A percentile compares a stretch with the other conserved stretches of the same genome.
These are phyloP conservation scores for Megathymus violae DNA, from an alignment of 1,140 invertebrate species.

Conservation along the genomic window DNA sequence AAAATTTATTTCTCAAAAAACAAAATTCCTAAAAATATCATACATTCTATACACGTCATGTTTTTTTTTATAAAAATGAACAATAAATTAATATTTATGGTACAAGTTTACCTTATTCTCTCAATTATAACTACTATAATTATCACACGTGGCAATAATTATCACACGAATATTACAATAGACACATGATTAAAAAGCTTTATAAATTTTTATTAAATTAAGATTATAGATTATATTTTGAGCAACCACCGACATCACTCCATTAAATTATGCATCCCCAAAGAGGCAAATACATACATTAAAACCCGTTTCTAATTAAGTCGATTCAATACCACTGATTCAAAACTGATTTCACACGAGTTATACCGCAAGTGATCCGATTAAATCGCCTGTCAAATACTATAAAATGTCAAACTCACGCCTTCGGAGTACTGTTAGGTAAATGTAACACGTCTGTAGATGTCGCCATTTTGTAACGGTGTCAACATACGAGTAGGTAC, in stretches of 20 bases:
- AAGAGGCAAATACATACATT: constrained; percentile 37
- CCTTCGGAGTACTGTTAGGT: constrained; percentile 14
- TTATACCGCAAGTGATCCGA: constrained; percentile 42
- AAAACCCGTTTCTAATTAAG: constrained; percentile 52
- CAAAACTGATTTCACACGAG: constrained; percentile 49
- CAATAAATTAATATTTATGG: too few relatives aligned
- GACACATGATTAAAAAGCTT: too few relatives aligned
- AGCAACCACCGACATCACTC: background rate
- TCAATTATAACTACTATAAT: too few relatives aligned
- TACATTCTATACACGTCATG: too few relatives aligned
- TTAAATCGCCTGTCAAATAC: constrained; percentile 47
- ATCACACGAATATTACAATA: too few relatives aligned
- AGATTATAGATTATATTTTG: too few relatives aligned
- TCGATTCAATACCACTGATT: constrained; percentile 39
- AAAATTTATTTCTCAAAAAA: too few relatives aligned
- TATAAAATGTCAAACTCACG: constrained; percentile 42
- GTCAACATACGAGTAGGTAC: background rate
- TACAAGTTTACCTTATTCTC: too few relatives aligned
- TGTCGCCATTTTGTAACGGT: constrained; percentile 2
- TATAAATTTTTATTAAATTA: too few relatives aligned
- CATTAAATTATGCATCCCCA: constrained; percentile 22
- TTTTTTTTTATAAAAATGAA: too few relatives aligned
- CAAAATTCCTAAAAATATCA: too few relatives aligned
- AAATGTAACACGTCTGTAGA: background rate
- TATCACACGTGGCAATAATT: too few relatives aligned